phyloP scores from a whole-genome alignment of 1,140 invertebrate species.

The Zophobas morio region DNA sequence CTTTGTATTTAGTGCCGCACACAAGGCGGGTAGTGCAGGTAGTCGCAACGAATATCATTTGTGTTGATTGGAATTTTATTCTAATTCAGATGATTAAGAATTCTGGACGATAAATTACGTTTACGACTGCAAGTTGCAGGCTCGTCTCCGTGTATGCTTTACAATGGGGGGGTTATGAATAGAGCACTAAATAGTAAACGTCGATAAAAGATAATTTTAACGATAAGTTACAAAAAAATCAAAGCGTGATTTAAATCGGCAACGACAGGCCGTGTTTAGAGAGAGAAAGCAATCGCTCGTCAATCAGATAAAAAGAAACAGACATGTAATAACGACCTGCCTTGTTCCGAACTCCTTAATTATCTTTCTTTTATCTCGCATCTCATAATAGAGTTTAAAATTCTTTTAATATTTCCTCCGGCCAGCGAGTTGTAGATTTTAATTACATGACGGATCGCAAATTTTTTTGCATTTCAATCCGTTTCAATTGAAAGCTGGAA shows the following conservation, averaged over 20 bases:
- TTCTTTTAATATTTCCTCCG: conserved; percentile 44
- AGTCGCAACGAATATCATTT: conserved; percentile 1
- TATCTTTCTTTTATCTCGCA: conserved; percentile 49
- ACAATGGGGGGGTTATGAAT: neutral
- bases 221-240: conserved; percentile 27
- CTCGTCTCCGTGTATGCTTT: neutral
- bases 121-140: neutral
- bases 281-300: conserved; percentile 10
- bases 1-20: conserved; percentile 23
- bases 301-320: conserved; percentile 42
- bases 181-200: conserved; percentile 14
- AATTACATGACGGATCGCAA: conserved; percentile 36
- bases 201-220: conserved; percentile 26
- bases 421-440: conserved; percentile 33
- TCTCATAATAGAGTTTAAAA: conserved; percentile 50
- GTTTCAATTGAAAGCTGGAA: conserved; percentile 11
- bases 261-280: conserved; percentile 33
- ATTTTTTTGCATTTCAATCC: conserved; percentile 30
- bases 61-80: conserved; percentile 27
- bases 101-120: conserved; percentile 7
- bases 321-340: conserved; percentile 48
- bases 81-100: conserved; percentile 1
- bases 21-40: conserved; percentile 9
- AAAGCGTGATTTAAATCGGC: conserved; percentile 35
- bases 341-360: conserved; percentile 47